phyloP scores from a whole-genome alignment of 2,797 vertebrate genomes.

The Peromyscus melanophrys region DNA sequence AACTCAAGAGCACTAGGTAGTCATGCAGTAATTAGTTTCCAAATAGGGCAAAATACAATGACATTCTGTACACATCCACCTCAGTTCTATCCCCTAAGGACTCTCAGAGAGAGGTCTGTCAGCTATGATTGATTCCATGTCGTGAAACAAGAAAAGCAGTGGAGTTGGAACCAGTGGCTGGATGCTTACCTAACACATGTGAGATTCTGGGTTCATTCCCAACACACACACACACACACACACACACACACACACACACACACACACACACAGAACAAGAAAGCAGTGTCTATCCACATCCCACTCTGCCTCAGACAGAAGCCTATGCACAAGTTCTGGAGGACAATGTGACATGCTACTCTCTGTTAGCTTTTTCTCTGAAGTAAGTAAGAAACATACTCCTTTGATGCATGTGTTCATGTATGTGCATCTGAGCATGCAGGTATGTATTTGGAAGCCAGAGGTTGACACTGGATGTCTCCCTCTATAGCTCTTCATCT shows the following conservation, averaged over 20 bases:
- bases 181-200: neutral
- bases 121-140: neutral
- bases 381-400: neutral
- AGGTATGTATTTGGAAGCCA: neutral
- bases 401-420: neutral
- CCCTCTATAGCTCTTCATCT: neutral
- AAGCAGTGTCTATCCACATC: neutral
- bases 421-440: neutral
- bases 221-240: neutral
- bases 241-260: neutral
- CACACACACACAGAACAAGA: neutral
- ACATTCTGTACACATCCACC: neutral
- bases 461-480: neutral
- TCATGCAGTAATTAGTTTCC: neutral
- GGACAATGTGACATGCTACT: neutral
- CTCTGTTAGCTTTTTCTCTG: neutral
- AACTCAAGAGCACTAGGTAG: neutral
- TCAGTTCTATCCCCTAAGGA: neutral
- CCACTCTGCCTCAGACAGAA: neutral
- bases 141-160: neutral
- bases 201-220: neutral
- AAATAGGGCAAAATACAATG: neutral
- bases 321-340: neutral
- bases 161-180: neutral
- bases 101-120: neutral